A percentile compares a stretch with the other conserved stretches of the same genome.
Evolutionary conservation across 2,888 invertebrate genomes (phyloP).

Genomic region (Ornithoptera alexandrae): DNA sequence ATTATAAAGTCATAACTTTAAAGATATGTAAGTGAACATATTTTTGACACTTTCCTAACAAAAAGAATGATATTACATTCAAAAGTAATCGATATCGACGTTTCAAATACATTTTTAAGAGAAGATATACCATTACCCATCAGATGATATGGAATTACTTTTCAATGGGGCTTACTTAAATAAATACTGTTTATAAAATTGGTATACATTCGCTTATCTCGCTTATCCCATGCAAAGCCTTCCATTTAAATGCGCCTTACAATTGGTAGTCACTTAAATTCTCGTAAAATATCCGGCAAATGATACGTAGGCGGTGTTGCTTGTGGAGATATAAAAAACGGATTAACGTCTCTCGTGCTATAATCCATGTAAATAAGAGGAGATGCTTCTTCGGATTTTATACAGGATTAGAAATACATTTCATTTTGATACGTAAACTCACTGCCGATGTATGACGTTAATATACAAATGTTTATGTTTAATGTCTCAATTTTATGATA

Average conservation of each 20-base stretch:
- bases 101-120: not conserved
- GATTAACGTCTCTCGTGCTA: slow-evolving; percentile 60
- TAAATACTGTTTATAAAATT: slow-evolving; percentile 35
- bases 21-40: too few species aligned
- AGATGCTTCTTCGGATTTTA: slow-evolving; percentile 47
- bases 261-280: slow-evolving; percentile 57
- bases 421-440: slow-evolving; percentile 24
- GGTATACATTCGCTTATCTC: slow-evolving; percentile 36
- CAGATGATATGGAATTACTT: slow-evolving; percentile 21
- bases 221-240: slow-evolving; percentile 34
- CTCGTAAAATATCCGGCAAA: slow-evolving; percentile 44
- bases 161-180: slow-evolving; percentile 25
- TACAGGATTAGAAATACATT: slow-evolving; percentile 35
- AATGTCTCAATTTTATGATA: slow-evolving; percentile 22
- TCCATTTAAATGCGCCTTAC: slow-evolving; percentile 32
- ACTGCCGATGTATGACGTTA: slow-evolving; percentile 8
- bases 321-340: slow-evolving; percentile 57
- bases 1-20: too few species aligned
- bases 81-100: not conserved
- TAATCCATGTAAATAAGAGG: slow-evolving; percentile 60
- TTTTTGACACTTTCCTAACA: too few species aligned
- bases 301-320: slow-evolving; percentile 55
- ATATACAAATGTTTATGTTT: slow-evolving; percentile 13
- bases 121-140: slow-evolving; percentile 13
- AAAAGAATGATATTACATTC: not conserved